Evolutionary conservation across 2,797 vertebrate species (phyloP), one percentile per base, ranked within the genome.

Genomic region (Amphiprion clarkii): DNA sequence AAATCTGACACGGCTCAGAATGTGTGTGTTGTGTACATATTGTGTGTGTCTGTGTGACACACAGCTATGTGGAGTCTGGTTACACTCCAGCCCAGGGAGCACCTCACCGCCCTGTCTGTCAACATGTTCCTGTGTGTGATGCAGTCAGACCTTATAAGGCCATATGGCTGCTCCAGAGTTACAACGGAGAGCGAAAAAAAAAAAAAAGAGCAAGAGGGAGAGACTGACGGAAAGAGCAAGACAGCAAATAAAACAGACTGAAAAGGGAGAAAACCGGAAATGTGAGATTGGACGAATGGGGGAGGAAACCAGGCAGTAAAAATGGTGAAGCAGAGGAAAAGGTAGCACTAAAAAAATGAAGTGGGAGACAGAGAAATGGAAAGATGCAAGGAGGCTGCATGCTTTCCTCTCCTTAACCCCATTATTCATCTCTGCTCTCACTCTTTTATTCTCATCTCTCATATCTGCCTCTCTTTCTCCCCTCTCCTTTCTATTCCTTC

Each of bases 111-210:
- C 40, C 56, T 33, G 53, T 81, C 74, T 67, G 74, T 85, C 86
- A 85, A 71, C 78, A 64, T 82, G 76, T 71, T 60, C 83, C 68
- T n/a, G 46, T 9, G 46, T 49, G 19, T 71, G 58, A 46, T 59
- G 79, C 73, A 75, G 60, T 67, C 57, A 75, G 73, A 70, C 91
- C 90, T 67, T 92, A 90, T 91, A 91, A 87, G 91, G 91, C 49
- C 57, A 70, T 33, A 55, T 16, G 66, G 55, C 53, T 73, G 72
- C 44, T 66, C 59, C 74, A 65, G n/a, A 71, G 65, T 70, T 61
- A 63, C 53, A 79, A 55, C 1, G 51, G 40, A 54, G 55, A 16
- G n/a, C n/a, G 8, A 39, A 46, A 70, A 23, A 29, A 31, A 57
- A 56, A 23, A 64, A 40, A 52, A 29, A 59, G 21, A 59, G 56